A percentile compares a stretch with the other conserved stretches of the same genome.
These are phyloP conservation scores for Siniperca undulata DNA, from an alignment of 2,797 vertebrate genomes.

Conservation along the genomic window DNA sequence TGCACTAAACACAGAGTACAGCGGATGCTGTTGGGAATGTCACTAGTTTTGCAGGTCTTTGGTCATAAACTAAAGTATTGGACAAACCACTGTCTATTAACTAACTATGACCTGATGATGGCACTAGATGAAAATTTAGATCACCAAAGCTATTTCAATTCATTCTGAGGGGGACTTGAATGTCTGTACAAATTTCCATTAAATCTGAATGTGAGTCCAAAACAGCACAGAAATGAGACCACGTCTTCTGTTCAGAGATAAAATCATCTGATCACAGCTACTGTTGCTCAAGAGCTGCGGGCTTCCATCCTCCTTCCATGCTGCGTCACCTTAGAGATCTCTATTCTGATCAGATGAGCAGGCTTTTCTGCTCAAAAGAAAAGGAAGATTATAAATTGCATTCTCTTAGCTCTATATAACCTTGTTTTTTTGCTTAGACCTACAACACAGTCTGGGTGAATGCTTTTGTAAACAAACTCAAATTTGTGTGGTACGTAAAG, in stretches of 20 bases:
- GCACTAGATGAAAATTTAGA: not conserved
- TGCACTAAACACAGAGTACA: not conserved
- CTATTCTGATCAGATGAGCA: not conserved
- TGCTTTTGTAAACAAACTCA: constrained; percentile 38
- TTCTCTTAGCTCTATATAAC: constrained; percentile 5
- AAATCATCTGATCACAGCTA: not conserved
- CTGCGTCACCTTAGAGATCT: not conserved
- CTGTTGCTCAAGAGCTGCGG: not conserved
- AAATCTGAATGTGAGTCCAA: constrained; percentile 2
- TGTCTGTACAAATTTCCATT: not conserved
- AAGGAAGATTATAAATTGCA: not conserved
- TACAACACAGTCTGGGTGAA: not conserved
- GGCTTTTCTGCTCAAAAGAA: not conserved
- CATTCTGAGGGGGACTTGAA: not conserved
- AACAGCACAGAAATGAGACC: not conserved
- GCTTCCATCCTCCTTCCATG: not conserved
- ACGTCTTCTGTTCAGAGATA: not conserved
- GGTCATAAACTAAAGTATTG: not conserved
- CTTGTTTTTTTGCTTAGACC: constrained; percentile 6
- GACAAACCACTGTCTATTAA: not conserved
- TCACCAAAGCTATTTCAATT: not conserved
- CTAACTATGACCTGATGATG: not conserved
- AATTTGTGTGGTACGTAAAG: constrained; percentile 6
- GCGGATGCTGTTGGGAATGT: not conserved
- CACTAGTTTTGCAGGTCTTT: not conserved